Conservation (phyloP, 2,113 vertebrate species). For the Zosterops borbonicus region DNA sequence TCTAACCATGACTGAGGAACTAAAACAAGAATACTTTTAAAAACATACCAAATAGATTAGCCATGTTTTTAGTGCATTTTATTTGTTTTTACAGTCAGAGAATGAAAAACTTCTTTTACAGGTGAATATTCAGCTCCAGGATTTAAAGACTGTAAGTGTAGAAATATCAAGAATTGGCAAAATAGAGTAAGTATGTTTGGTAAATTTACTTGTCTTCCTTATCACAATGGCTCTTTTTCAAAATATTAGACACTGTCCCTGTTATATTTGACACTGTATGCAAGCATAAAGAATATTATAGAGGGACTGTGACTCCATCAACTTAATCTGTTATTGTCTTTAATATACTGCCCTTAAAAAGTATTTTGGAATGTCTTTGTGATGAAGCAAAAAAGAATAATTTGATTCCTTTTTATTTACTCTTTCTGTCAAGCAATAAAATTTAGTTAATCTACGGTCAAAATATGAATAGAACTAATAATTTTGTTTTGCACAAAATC, state of each 20-base stretch:
- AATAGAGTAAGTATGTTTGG: neutral
- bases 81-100: conserved; percentile 20
- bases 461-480: neutral
- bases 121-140: neutral
- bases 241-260: neutral
- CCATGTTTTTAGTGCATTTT: conserved; percentile 25
- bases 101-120: conserved; percentile 46
- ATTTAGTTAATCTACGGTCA: neutral
- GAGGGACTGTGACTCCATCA: neutral
- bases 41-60: conserved; percentile 56
- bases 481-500: neutral
- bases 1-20: conserved; percentile 40
- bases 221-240: neutral
- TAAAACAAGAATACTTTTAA: conserved; percentile 40
- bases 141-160: conserved; percentile 20
- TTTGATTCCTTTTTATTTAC: neutral
- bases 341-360: neutral
- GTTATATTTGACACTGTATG: neutral
- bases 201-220: neutral
- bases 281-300: neutral
- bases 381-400: neutral
- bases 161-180: conserved; percentile 18
- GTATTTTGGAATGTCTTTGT: neutral
- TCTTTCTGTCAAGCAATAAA: neutral
- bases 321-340: neutral